Conservation (phyloP, 2,797 vertebrate species). For the Leptodactylus fallax region DNA sequence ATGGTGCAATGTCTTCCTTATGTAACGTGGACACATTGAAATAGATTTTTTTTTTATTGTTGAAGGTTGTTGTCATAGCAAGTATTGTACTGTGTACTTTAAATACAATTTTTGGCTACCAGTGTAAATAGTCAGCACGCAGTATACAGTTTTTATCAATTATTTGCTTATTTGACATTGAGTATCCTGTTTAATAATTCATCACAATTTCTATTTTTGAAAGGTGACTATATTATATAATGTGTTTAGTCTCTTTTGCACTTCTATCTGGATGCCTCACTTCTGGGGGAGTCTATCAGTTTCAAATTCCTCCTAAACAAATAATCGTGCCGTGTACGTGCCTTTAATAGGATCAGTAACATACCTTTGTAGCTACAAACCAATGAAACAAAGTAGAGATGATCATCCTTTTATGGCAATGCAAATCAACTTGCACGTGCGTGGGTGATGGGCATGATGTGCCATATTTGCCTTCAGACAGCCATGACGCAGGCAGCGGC, state of each 20-base stretch:
- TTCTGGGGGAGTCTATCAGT: no score
- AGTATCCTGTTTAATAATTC: conserved; percentile 24
- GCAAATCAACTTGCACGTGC: no score
- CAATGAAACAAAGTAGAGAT: no score
- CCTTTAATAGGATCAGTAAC: no score
- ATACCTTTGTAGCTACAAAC: no score
- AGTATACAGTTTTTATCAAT: background rate
- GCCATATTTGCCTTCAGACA: no score
- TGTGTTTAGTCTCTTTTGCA: background rate
- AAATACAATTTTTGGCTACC: background rate
- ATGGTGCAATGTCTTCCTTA: conserved; percentile 14
- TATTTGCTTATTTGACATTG: conserved; percentile 9
- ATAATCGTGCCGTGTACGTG: no score
- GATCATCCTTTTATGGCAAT: no score
- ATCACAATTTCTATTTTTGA: conserved; percentile 31
- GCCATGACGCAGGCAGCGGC: no score
- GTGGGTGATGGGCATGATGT: no score
- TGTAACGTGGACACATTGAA: background rate
- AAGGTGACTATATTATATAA: background rate
- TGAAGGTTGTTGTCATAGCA: background rate
- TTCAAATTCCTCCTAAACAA: no score
- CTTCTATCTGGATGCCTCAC: background rate
- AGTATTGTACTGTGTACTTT: background rate
- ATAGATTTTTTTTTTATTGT: background rate
- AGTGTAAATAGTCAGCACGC: background rate